phyloP scores from a whole-genome alignment of 2,113 vertebrate genomes.

The Daubentonia madagascariensis region DNA sequence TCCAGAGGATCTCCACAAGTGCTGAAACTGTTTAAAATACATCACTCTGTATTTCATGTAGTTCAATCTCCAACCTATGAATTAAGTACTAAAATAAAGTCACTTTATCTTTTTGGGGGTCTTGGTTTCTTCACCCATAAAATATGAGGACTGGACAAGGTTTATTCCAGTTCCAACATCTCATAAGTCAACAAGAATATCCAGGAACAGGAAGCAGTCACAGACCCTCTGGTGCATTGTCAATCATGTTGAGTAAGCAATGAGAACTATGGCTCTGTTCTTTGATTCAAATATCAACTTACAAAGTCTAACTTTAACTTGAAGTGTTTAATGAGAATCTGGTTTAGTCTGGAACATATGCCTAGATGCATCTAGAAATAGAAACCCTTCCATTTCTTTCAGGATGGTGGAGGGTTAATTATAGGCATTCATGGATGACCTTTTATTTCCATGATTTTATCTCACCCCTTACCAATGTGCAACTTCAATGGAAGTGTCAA shows the following conservation, averaged over 20 bases:
- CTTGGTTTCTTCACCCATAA: neutral
- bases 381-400: neutral
- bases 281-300: neutral
- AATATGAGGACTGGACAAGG: neutral
- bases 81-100: neutral
- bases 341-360: neutral
- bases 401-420: neutral
- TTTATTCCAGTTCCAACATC: neutral
- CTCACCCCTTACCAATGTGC: neutral
- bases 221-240: rapidly evolving
- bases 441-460: neutral
- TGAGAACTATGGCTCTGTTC: neutral
- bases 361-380: neutral
- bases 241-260: neutral
- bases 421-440: neutral
- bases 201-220: neutral
- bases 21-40: neutral
- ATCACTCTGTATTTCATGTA: neutral
- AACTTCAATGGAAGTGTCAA: neutral
- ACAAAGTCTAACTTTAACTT: neutral
- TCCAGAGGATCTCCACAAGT: neutral
- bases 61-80: neutral
- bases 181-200: neutral
- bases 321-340: neutral
- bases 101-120: neutral